These are phyloP conservation scores for Sterrhoptilus dennistouni DNA, from an alignment of 2,113 vertebrate species.

Conservation along the genomic window DNA sequence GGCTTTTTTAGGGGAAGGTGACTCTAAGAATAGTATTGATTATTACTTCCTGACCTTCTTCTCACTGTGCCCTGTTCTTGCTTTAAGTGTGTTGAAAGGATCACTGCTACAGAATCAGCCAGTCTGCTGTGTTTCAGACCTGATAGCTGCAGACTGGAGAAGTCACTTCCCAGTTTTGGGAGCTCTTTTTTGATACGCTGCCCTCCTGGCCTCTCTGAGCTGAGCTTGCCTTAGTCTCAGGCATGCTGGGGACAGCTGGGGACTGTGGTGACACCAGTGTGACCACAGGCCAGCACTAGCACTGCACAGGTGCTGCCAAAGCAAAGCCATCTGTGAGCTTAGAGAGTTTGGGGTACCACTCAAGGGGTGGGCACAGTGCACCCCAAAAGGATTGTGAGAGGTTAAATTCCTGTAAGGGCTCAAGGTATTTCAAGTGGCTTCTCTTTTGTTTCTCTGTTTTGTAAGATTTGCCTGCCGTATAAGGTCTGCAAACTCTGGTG, in stretches of 20 bases:
- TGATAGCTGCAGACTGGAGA: neutral
- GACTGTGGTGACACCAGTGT: neutral
- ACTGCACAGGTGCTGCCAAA: neutral
- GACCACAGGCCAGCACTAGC: neutral
- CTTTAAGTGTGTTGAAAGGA: neutral
- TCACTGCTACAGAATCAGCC: neutral
- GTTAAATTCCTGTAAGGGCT: neutral
- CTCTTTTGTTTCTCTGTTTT: neutral
- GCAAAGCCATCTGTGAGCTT: neutral
- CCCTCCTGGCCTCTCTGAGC: neutral
- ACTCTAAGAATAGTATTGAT: neutral
- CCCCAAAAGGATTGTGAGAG: rapidly evolving
- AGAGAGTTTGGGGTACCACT: neutral
- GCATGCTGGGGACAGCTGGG: neutral
- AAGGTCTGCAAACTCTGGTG: neutral
- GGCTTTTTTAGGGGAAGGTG: neutral
- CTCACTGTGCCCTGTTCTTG: neutral
- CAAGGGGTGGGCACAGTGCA: neutral
- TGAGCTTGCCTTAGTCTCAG: neutral
- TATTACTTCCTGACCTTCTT: neutral
- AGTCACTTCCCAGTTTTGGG: neutral
- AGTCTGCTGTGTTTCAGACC: neutral
- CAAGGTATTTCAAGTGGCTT: too few species aligned
- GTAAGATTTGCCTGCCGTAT: neutral
- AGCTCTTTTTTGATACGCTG: neutral